Percentiles rank a stretch among this genome's conserved stretches.
Conservation (phyloP, 2,113 vertebrate genomes). For the Neolamprologus sp. region DNA sequence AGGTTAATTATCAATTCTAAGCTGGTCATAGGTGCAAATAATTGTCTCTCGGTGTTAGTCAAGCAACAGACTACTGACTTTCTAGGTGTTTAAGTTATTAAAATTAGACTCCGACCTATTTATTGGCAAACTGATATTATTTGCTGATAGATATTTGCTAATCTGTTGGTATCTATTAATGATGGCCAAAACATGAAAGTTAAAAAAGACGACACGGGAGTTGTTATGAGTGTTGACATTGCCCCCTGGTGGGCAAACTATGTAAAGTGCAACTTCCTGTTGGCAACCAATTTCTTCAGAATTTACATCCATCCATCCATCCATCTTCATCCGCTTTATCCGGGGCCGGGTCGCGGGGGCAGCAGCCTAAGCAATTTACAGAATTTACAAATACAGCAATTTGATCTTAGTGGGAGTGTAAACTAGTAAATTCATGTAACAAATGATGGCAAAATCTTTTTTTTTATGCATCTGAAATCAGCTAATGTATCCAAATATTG, state of each 20-base stretch:
- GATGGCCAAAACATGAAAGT: fast-evolving
- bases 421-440: not conserved
- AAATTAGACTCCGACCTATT: fast-evolving
- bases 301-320: not conserved
- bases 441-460: not conserved
- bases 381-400: not conserved
- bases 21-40: not conserved
- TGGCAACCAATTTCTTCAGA: not conserved
- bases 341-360: too few relatives aligned
- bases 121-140: fast-evolving
- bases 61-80: not conserved
- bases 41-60: not conserved
- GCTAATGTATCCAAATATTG: not conserved
- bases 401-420: not conserved
- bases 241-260: not conserved
- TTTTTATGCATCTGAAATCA: not conserved
- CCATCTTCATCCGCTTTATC: too few relatives aligned
- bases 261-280: not conserved
- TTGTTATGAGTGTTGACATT: not conserved
- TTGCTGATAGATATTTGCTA: not conserved
- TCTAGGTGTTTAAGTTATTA: not conserved
- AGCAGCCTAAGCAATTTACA: too few relatives aligned
- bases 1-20: not conserved
- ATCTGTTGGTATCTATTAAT: not conserved
- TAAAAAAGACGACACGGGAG: not conserved